Conservation (phyloP, 2,113 vertebrate species). For the Pedetes capensis region DNA sequence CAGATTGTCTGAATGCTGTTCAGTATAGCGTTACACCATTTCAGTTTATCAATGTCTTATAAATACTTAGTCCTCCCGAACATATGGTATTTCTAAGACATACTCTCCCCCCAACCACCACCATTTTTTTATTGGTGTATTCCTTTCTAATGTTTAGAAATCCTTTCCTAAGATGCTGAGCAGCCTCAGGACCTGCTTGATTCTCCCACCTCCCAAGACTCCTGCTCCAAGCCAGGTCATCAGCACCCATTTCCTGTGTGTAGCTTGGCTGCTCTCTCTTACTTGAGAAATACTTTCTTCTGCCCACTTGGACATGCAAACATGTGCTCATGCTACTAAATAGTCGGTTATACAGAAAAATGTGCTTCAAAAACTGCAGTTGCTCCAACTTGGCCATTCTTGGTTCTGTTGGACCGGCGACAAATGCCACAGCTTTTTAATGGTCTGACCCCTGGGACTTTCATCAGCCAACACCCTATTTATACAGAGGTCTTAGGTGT, state of each 20-base stretch:
- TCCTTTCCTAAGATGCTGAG: neutral
- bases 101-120: no score
- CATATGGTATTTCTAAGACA: neutral
- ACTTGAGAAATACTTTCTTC: neutral
- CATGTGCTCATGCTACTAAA: neutral
- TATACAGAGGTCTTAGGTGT: constrained; percentile 66
- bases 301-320: neutral
- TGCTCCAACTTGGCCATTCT: constrained; percentile 25
- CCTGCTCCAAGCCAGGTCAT: neutral
- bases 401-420: constrained; percentile 61
- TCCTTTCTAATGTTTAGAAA: constrained; percentile 25
- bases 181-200: neutral
- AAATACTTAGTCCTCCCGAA: neutral
- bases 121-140: neutral
- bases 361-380: neutral
- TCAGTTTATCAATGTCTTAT: neutral
- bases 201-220: neutral
- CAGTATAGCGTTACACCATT: neutral
- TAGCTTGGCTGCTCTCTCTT: neutral
- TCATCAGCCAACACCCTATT: constrained; percentile 65
- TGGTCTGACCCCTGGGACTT: constrained; percentile 53
- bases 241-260: neutral
- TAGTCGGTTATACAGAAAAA: neutral
- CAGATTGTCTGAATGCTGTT: neutral
- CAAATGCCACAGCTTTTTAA: constrained; percentile 73